These are phyloP conservation scores for Nesoenas mayeri DNA, from an alignment of 2,113 vertebrate genomes.

Conservation along the genomic window DNA sequence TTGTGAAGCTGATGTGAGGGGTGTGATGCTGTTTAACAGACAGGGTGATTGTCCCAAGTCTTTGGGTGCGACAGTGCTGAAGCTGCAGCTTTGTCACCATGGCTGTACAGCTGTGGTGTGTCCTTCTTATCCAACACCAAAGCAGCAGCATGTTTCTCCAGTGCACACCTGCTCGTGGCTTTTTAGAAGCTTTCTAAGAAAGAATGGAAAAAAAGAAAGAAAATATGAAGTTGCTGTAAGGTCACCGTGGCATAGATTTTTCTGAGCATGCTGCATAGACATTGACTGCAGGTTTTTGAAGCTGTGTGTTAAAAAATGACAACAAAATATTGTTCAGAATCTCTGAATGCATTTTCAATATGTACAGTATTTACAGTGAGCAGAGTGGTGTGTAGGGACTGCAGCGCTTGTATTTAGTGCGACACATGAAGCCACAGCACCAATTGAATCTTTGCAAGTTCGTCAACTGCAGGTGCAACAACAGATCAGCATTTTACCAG, in stretches of 20 bases:
- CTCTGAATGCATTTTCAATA: neutral
- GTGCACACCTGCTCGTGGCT: neutral
- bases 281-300: neutral
- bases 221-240: neutral
- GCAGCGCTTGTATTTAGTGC: neutral
- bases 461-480: neutral
- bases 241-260: neutral
- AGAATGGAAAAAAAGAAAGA: neutral
- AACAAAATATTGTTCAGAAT: neutral
- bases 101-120: neutral
- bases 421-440: neutral
- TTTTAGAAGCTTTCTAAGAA: neutral
- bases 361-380: neutral
- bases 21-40: neutral
- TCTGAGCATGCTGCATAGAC: neutral
- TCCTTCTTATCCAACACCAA: no score
- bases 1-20: neutral
- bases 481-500: neutral
- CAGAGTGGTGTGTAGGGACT: neutral
- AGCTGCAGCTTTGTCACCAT: neutral
- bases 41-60: neutral
- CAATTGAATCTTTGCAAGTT: neutral
- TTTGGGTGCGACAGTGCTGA: neutral
- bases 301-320: neutral
- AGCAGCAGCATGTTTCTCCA: neutral